Evolutionary conservation across 2,113 vertebrate species (phyloP).

Genomic region (Salminus brasiliensis): DNA sequence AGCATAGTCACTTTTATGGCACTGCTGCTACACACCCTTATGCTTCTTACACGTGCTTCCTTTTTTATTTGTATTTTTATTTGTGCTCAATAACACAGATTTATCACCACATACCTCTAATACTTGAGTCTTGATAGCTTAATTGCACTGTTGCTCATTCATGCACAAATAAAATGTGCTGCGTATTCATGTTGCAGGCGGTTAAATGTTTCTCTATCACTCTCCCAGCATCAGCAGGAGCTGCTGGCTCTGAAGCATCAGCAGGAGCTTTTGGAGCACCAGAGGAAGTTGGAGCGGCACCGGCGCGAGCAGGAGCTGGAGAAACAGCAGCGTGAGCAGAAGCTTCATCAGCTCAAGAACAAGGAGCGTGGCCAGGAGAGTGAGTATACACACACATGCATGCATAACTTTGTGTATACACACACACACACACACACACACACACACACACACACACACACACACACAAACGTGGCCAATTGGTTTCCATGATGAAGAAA

Average conservation of each 20-base stretch:
- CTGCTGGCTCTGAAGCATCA: constrained; percentile 95
- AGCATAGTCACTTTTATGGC: neutral
- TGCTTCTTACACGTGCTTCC: neutral
- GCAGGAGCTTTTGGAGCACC: constrained; percentile 95
- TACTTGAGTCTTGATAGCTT: too few species aligned
- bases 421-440: constrained; percentile 25
- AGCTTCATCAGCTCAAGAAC: constrained; percentile 93
- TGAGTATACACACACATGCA: too few species aligned
- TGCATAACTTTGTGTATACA: too few species aligned
- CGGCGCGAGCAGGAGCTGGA: constrained; percentile 94
- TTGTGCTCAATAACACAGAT: neutral
- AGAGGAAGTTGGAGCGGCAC: constrained; percentile 94
- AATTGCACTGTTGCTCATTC: neutral
- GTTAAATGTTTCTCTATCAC: neutral
- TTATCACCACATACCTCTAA: too few species aligned
- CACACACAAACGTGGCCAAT: neutral
- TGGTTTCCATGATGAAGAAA: too few species aligned
- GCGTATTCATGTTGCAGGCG: too few species aligned
- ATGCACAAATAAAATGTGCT: too few species aligned
- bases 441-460: neutral
- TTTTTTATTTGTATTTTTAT: neutral
- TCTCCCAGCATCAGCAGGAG: constrained; percentile 92
- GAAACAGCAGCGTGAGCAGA: constrained; percentile 95
- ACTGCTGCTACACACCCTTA: neutral
- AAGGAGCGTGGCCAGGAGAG: constrained; percentile 97